These are phyloP conservation scores for Heterodera schachtii DNA, from an alignment of 1,140 invertebrate species.

Conservation along the genomic window DNA sequence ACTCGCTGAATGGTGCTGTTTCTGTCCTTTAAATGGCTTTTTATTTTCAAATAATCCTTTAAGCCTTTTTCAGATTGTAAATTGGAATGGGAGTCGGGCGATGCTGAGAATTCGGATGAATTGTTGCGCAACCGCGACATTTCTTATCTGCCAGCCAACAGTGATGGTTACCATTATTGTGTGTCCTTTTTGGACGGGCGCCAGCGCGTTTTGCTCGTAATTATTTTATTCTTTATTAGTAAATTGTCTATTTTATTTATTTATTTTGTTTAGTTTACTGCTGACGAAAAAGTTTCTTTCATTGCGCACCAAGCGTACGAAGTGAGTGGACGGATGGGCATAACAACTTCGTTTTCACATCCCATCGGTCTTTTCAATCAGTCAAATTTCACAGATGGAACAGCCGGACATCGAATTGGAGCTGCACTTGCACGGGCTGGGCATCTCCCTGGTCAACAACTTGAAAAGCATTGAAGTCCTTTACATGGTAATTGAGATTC, in stretches of 20 bases:
- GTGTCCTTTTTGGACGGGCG: constrained; percentile 90
- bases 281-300: constrained; percentile 75
- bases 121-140: constrained; percentile 46
- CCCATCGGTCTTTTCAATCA: background rate
- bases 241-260: too few relatives aligned
- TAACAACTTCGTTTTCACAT: background rate
- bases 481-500: constrained; percentile 73
- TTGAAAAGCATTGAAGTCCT: constrained; percentile 78
- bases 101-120: constrained; percentile 40
- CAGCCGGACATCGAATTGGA: constrained; percentile 64
- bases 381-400: constrained; percentile 35
- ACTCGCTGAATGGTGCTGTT: constrained; percentile 14
- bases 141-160: constrained; percentile 60
- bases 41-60: background rate
- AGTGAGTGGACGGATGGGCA: background rate
- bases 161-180: constrained; percentile 72
- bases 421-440: constrained; percentile 82
- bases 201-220: constrained; percentile 79
- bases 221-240: too few relatives aligned
- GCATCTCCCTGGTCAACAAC: constrained; percentile 90
- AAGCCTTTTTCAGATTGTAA: constrained; percentile 44
- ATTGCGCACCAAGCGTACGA: constrained; percentile 73
- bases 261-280: constrained; percentile 73
- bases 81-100: constrained; percentile 54
- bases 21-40: background rate